Conservation (phyloP, 1,140 invertebrate genomes). For the Caenorhabditis brenneri region DNA sequence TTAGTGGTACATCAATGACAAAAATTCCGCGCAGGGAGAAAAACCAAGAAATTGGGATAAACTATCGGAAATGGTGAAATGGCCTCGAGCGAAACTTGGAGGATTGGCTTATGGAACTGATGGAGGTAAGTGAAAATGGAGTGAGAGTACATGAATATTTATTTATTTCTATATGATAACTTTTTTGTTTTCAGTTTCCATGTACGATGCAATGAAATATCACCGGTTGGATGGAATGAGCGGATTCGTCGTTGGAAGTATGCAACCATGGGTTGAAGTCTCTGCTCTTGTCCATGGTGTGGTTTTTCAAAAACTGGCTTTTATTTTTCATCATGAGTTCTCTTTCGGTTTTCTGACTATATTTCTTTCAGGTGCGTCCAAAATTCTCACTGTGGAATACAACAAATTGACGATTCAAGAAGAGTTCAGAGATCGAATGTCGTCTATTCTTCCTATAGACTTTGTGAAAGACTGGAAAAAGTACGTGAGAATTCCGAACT, state of each 20-base stretch:
- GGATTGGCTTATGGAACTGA: background rate
- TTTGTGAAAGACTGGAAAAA: background rate
- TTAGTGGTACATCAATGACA: conserved; percentile 31
- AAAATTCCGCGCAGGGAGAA: background rate
- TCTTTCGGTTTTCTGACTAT: no score
- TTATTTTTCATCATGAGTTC: background rate
- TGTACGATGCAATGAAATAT: background rate
- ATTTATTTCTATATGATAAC: background rate
- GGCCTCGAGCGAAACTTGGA: background rate
- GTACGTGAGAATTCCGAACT: background rate
- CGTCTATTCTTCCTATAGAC: background rate
- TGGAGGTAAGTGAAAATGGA: background rate
- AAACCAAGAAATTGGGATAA: conserved; percentile 18
- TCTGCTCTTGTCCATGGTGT: background rate
- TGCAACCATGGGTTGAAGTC: conserved; percentile 17
- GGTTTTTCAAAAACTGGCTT: background rate
- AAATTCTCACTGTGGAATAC: conserved; percentile 20
- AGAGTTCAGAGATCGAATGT: conserved; percentile 5
- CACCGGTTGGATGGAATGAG: conserved; percentile 7
- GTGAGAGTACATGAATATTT: no score
- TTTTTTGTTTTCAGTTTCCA: background rate
- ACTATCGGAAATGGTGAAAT: background rate
- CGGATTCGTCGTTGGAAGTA: conserved; percentile 33
- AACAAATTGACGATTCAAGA: background rate
- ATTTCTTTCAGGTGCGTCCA: background rate